Evolutionary conservation across 2,888 invertebrate genomes (phyloP).

Genomic region (Chymomyza fuscimana): DNA sequence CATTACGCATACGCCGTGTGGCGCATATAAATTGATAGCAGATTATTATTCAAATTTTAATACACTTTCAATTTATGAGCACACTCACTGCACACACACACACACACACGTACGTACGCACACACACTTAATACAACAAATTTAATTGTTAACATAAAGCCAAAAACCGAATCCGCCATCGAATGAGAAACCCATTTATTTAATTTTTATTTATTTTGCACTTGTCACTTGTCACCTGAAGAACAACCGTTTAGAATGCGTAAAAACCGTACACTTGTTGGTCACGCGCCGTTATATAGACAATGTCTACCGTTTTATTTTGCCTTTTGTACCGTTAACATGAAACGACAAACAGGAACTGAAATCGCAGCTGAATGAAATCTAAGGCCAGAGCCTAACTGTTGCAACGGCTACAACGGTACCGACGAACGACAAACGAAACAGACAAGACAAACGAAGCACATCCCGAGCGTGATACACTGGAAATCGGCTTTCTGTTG

Average conservation of each 20-base stretch:
- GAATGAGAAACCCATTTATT: neutral
- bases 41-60: neutral
- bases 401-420: constrained; percentile 44
- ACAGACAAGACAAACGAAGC: constrained; percentile 38
- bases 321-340: constrained; percentile 47
- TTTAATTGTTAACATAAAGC: neutral
- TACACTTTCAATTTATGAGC: neutral
- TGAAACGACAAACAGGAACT: constrained; percentile 70
- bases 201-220: neutral
- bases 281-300: constrained; percentile 8
- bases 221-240: neutral
- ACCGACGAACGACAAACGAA: constrained; percentile 8
- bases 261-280: constrained; percentile 59
- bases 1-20: constrained; percentile 25
- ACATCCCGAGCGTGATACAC: constrained; percentile 11
- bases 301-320: neutral
- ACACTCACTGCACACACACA: neutral
- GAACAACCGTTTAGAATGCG: neutral
- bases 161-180: neutral
- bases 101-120: neutral
- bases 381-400: constrained; percentile 51
- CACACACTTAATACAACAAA: neutral
- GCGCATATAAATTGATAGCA: neutral
- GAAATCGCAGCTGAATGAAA: constrained; percentile 40
- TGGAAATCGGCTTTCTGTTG: constrained; percentile 34